Evolutionary conservation across 2,797 vertebrate genomes (phyloP), one percentile per base, ranked within the genome.

Genomic region (Chromis chromis): DNA sequence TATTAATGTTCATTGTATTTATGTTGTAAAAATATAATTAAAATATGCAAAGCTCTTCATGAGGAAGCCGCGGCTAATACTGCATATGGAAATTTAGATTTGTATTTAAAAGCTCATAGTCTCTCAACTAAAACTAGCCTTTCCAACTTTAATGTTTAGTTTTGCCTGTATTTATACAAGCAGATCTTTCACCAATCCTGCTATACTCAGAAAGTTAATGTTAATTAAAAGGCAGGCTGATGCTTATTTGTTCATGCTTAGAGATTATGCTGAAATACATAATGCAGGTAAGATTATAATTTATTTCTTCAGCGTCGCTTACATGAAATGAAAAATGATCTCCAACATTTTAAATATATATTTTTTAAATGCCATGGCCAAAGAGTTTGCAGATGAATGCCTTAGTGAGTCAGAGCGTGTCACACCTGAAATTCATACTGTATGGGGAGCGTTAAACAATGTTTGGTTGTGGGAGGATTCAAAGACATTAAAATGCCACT

Each of bases 401-500:
- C 21, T 25, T 0, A 12, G 60, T 73, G 85, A 87, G 76, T 71
- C 70, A 12, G 76, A 83, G 64, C 71, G 22, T 79, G 81, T 80
- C 73, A 64, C 55, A 27, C 22, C 59, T 76, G 49, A 81, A 71
- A 80, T 79, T 63, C 76, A 50, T 8, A 57, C 53, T 28, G 65
- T n/a, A 39, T 55, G 65, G 65, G 48, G 80, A 75, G 72, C 59
- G 73, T 81, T 64, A 54, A 89, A 76, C 55, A 79, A 8, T 60
- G 39, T 11, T 85, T 85, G 78, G 65, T 72, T 75, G 70, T 80
- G 82, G 87, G 86, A 84, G 76, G 83, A 78, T 89, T 87, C 70
- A 79, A 59, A 76, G 33, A 76, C 88, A 86, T 91, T 91, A 84
- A 88, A 80, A 88, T 80, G 70, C 63, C 64, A 78, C 74, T 82